Base-by-base conservation (phyloP, 1,140 invertebrate species). In the Neotoxoptera formosana region DNA sequence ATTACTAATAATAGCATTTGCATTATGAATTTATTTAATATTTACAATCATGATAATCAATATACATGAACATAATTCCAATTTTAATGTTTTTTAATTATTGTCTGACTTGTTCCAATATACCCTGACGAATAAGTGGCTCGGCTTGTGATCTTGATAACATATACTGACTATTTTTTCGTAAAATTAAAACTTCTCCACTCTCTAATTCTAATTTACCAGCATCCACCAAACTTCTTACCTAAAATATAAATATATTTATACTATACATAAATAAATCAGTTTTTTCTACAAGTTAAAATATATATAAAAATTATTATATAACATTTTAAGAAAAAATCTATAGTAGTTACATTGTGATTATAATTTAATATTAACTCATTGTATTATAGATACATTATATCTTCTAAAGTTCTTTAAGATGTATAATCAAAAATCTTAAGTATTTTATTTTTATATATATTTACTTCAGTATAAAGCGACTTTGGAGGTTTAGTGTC, bases 181-280 rank as follows among this genome's bases (percentile, higher is more conserved):
- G 98, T 2, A 99, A 95, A 91, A 97, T 96, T 45, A 99, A 96
- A 0, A 97, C 96, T 95, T 98, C 97, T 67, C 99, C 99, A 96
- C 99, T 98, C 94, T 98, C 98, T 30, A 99, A 96, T 95, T 99
- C 99, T 95, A 99, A 97, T 95, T 98, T 98, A 1, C 99, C 99
- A 96, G 98, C 99, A 95, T 99, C 98, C 84, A 96, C 95, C 47
- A 99, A 94, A 95, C 98, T 99, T 53, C 98, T 96, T 2, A 99
- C 98, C 97, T 97, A 91, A 93, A 95, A 95, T 93, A 93, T 67
- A 89, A 48, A 93, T 94, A 76, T 6, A n/a, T 88, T 8, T 36
- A 41, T 2, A 41, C 8, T 21, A 86, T 41, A 7, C 9, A 51
- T 20, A 91, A 34, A 48, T 34, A 47, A 86, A 30, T 6, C 23